These are phyloP conservation scores for Mormyrus lacerda DNA, from an alignment of 2,113 vertebrate genomes.

Conservation along the genomic window DNA sequence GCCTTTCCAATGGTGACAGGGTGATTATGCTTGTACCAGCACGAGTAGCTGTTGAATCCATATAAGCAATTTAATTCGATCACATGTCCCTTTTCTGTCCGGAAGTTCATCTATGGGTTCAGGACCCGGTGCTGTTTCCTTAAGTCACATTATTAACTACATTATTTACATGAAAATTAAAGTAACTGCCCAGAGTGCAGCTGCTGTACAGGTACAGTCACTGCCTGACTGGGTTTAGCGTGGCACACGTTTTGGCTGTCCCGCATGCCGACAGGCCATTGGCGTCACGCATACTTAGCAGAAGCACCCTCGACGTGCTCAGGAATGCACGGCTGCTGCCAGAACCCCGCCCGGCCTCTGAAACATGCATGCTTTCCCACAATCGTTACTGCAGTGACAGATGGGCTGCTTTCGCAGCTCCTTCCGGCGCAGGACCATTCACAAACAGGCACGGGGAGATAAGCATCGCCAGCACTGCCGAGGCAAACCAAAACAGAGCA, in stretches of 20 bases:
- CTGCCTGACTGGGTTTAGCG: neutral
- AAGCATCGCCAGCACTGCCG: neutral
- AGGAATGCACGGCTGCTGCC: neutral
- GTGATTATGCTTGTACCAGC: neutral
- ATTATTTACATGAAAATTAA: neutral
- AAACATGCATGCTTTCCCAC: neutral
- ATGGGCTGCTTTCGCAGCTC: neutral
- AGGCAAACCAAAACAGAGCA: neutral
- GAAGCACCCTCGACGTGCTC: neutral
- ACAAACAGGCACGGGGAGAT: neutral
- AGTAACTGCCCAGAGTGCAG: neutral
- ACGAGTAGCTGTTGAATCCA: neutral
- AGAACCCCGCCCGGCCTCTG: neutral
- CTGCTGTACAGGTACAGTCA: neutral
- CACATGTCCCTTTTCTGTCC: neutral
- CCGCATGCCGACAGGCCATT: neutral
- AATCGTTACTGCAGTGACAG: neutral
- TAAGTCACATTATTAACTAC: neutral
- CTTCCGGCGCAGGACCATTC: neutral
- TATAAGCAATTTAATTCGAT: neutral
- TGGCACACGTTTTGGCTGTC: neutral
- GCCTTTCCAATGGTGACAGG: neutral
- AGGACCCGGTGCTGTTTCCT: neutral
- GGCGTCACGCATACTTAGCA: neutral
- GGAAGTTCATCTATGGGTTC: neutral